phyloP scores from a whole-genome alignment of 2,113 vertebrate genomes.

The Trichechus manatus region DNA sequence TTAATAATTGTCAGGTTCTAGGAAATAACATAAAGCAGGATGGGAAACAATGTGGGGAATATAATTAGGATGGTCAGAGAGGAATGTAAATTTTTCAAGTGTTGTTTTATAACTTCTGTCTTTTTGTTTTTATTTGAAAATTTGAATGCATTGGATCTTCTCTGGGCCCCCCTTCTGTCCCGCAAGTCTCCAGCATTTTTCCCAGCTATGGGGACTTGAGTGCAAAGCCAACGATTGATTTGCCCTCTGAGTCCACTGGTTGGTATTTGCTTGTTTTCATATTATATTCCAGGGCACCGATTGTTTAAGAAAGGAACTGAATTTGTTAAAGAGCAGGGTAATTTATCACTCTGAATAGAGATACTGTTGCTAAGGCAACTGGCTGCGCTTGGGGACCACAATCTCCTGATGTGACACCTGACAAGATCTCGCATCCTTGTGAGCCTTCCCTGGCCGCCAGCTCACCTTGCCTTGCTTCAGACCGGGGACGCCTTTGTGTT shows the following conservation, averaged over 20 bases:
- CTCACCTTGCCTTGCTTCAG: background rate
- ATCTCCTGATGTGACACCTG: background rate
- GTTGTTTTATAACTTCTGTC: background rate
- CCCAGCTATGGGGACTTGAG: background rate
- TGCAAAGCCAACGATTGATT: background rate
- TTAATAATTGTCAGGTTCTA: background rate
- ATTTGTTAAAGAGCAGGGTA: constrained; percentile 62
- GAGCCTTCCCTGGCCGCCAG: background rate
- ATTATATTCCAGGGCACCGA: constrained; percentile 52
- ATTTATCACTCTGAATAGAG: constrained; percentile 70
- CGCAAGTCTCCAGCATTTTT: background rate
- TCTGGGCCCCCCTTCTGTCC: accelerated
- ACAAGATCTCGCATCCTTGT: background rate
- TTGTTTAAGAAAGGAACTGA: constrained; percentile 71
- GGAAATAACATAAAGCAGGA: background rate
- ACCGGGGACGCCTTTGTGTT: background rate
- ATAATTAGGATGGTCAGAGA: background rate
- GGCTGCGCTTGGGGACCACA: background rate
- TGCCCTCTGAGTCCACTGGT: background rate
- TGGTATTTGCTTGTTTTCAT: constrained; percentile 23
- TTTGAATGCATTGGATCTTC: background rate
- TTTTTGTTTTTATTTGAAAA: background rate
- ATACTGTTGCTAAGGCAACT: constrained; percentile 77
- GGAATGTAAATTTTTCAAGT: background rate
- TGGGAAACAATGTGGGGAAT: background rate